phyloP scores from a whole-genome alignment of 2,888 invertebrate species.

The Axea sp. region DNA sequence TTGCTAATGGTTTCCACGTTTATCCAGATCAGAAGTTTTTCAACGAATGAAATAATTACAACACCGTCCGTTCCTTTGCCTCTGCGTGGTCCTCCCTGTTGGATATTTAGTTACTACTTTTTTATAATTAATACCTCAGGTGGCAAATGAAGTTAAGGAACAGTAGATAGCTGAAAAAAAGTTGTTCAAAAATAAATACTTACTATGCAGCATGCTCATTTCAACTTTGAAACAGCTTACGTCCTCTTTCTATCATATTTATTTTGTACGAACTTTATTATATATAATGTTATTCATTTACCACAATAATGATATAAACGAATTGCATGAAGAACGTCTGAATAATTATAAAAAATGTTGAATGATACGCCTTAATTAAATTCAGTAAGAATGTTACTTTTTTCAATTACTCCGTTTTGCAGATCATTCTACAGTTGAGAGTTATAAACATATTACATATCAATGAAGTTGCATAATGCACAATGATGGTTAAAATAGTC shows the following conservation, averaged over 20 bases:
- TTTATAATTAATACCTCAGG: constrained; percentile 77
- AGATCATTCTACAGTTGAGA: too few relatives aligned
- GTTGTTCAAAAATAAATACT: constrained; percentile 71
- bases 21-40: constrained; percentile 74
- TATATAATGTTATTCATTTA: constrained; percentile 23
- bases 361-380: too few relatives aligned
- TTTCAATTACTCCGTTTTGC: too few relatives aligned
- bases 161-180: constrained; percentile 67
- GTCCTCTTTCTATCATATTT: constrained; percentile 17
- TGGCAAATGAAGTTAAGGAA: constrained; percentile 74
- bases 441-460: too few relatives aligned
- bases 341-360: too few relatives aligned
- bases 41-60: constrained; percentile 76
- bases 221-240: constrained; percentile 49
- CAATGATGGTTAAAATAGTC: constrained; percentile 18
- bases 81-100: constrained; percentile 65
- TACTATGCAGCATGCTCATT: constrained; percentile 32
- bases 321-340: constrained; percentile 4
- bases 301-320: constrained; percentile 3
- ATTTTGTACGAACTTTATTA: constrained; percentile 23
- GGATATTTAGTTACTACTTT: constrained; percentile 77
- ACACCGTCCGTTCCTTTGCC: constrained; percentile 67
- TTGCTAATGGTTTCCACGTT: constrained; percentile 72
- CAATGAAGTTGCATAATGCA: too few relatives aligned
- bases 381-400: too few relatives aligned